phyloP scores from a whole-genome alignment of 1,140 invertebrate species.

The Harpegnathos saltator region DNA sequence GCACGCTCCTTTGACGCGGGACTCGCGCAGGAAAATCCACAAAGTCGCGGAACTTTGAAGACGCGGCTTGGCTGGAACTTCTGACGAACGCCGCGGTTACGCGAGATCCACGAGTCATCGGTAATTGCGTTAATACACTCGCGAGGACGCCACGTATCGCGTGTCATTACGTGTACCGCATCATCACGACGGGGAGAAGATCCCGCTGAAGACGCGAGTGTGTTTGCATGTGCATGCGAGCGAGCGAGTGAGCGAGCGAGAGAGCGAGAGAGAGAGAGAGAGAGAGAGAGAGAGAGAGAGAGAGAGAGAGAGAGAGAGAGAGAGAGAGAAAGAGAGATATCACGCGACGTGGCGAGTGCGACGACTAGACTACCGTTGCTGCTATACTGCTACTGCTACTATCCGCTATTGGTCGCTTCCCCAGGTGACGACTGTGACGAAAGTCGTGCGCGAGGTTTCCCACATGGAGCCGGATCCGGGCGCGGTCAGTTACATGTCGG shows the following conservation, averaged over 20 bases:
- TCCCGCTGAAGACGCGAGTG: slow-evolving; percentile 6
- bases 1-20: too few relatives aligned
- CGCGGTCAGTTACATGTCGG: slow-evolving; percentile 84
- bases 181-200: not conserved
- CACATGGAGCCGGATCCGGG: slow-evolving; percentile 89
- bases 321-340: not conserved
- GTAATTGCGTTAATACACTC: slow-evolving; percentile 3
- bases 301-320: too few relatives aligned
- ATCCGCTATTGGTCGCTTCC: slow-evolving; percentile 34
- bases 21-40: too few relatives aligned
- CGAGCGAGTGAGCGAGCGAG: too few relatives aligned
- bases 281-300: too few relatives aligned
- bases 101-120: not conserved
- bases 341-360: not conserved
- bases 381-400: too few relatives aligned
- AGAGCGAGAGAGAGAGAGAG: too few relatives aligned
- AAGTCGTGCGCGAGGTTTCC: slow-evolving; percentile 89
- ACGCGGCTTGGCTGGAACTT: not conserved
- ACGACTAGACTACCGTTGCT: too few relatives aligned
- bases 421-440: slow-evolving; percentile 88
- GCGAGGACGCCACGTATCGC: not conserved
- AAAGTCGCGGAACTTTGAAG: too few relatives aligned
- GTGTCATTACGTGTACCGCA: too few relatives aligned
- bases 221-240: too few relatives aligned
- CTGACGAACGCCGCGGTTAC: not conserved